Evolutionary conservation across 2,888 invertebrate species (phyloP), one percentile per base, ranked within the genome.

Genomic region (Palloptera scutellata): DNA sequence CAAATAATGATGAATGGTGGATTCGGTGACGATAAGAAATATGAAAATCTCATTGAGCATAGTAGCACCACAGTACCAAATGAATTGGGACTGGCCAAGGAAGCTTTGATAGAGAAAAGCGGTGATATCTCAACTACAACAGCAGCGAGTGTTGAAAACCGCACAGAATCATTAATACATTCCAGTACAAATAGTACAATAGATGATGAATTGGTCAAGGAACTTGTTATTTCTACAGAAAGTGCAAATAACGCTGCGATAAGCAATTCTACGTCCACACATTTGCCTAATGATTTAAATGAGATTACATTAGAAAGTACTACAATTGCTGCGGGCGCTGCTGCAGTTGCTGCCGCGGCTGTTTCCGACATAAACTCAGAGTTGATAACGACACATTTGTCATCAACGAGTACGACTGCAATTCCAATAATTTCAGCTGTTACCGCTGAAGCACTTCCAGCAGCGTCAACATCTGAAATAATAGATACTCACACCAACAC

Each of bases 1-100:
- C 79, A 81, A 19, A 80, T 83, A 9, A 81, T 81, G 73, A 78
- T 77, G 75, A 71, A 66, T 17, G 72, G 72, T 1, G 71, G 72
- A 20, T 59, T 73, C 30, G 67, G 59, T 8, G 68, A 52, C n/a
- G 48, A 19, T 13, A 13, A 17, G 43, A 17, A 12, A 3, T 40
- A 61, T 11, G 19, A 11, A 11, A 2, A 10, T 3, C 19, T 48
- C 52, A 52, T 41, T 20, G 52, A n/a, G n/a, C 41, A 20, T 41
- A 30, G 12, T 30, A 30, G 30, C 30, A 30, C 30, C 2, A 4
- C 30, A 30, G 30, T 30, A 30, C 3, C 30, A 4, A 30, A 30
- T 30, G 30, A 30, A 30, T 30, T 30, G 30, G 30, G 30, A 12
- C 15, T 53, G 20, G 30, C 42, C 11, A 51, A 30, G 30, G 3